Conservation (phyloP, 1,140 invertebrate species). For the Megathymus violae region DNA sequence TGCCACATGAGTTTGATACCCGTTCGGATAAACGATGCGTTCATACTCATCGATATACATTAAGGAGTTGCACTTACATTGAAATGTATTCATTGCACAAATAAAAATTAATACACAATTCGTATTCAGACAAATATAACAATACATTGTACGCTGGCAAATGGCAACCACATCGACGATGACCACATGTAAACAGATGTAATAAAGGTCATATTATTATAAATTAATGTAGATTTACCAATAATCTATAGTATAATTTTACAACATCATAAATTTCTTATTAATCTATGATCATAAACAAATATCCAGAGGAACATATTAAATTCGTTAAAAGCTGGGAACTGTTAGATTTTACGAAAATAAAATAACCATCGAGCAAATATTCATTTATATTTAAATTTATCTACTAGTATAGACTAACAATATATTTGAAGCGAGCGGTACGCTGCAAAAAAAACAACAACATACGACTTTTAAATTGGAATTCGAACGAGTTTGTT, state of each 20-base stretch:
- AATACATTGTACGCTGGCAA: too few species aligned
- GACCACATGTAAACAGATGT: too few species aligned
- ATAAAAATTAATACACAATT: too few species aligned
- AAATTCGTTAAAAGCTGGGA: background rate
- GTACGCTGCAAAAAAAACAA: conserved; percentile 20
- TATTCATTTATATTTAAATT: background rate
- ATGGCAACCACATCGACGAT: too few species aligned
- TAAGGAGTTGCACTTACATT: background rate
- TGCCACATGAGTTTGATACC: conserved; percentile 15
- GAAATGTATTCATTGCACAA: too few species aligned
- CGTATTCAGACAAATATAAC: too few species aligned
- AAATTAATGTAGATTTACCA: too few species aligned
- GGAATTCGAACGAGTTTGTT: conserved; percentile 27
- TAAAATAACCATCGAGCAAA: background rate
- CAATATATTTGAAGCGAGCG: conserved; percentile 15
- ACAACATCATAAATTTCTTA: too few species aligned
- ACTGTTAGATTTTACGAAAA: background rate
- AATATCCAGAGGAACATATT: too few species aligned
- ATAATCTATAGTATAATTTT: too few species aligned
- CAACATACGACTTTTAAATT: conserved; percentile 28
- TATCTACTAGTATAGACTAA: conserved; percentile 2
- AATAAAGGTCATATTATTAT: too few species aligned
- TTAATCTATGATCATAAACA: too few species aligned
- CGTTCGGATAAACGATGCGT: conserved; percentile 21
- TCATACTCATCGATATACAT: background rate